phyloP scores from a whole-genome alignment of 1,140 invertebrate genomes.

The Chionoecetes opilio region DNA sequence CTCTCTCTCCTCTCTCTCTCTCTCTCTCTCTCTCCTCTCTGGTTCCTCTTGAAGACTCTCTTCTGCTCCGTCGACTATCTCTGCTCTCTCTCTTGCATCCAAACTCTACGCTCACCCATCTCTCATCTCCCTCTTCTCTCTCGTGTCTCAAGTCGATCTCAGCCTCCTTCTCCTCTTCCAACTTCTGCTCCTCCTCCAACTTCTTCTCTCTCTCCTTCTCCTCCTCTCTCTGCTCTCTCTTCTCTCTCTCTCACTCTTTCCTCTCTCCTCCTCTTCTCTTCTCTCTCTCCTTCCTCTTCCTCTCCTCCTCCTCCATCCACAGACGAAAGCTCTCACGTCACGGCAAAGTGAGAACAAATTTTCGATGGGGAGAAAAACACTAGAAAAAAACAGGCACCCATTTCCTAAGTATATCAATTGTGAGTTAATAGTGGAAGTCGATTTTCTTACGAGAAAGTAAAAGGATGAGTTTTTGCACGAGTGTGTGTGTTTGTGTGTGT shows the following conservation, averaged over 20 bases:
- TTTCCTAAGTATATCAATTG: neutral
- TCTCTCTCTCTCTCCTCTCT: neutral
- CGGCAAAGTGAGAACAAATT: neutral
- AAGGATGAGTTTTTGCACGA: neutral
- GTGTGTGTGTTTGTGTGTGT: slow-evolving; percentile 6
- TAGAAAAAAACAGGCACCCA: neutral
- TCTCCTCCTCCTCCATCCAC: no score
- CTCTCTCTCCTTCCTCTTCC: neutral
- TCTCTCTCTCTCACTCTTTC: neutral
- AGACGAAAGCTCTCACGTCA: no score
- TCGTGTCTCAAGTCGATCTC: neutral
- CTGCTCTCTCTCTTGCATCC: neutral
- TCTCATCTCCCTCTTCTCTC: neutral
- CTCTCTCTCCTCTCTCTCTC: no score
- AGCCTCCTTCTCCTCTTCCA: neutral
- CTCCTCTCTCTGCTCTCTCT: neutral
- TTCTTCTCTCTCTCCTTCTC: neutral
- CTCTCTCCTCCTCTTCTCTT: neutral
- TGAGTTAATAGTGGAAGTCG: slow-evolving; percentile 1
- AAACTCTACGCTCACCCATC: neutral
- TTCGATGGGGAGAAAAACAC: neutral
- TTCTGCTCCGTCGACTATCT: neutral
- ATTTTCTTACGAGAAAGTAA: neutral
- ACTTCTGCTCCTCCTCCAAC: neutral
- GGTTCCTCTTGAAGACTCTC: neutral